Conservation (phyloP, 2,888 invertebrate species). For the Myathropa florea region DNA sequence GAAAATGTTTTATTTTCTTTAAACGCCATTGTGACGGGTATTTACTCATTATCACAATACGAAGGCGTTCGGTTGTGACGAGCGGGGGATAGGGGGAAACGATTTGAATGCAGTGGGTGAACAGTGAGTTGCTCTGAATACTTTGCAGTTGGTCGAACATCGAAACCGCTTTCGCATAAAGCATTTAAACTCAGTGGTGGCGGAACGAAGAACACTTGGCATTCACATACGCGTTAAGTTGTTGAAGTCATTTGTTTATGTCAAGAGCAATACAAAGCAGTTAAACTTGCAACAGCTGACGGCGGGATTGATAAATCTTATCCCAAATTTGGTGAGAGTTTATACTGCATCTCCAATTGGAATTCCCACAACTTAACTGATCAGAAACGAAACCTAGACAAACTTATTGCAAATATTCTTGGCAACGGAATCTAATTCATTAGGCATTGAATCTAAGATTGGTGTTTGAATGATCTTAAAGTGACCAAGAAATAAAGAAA, state of each 20-base stretch:
- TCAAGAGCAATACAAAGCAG: background rate
- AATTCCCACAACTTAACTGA: no score
- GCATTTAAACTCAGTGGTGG: background rate
- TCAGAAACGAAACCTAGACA: no score
- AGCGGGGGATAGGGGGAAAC: background rate
- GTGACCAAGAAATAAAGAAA: no score
- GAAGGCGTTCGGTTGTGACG: background rate
- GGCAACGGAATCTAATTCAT: no score
- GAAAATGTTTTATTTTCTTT: constrained; percentile 50
- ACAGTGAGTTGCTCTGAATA: background rate
- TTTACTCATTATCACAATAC: constrained; percentile 26
- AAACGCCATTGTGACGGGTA: constrained; percentile 31
- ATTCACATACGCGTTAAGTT: background rate
- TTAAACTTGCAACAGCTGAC: background rate
- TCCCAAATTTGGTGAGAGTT: no score
- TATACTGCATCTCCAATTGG: no score
- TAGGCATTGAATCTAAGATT: no score
- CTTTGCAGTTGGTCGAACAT: background rate
- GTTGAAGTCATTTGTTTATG: background rate
- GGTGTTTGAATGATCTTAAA: no score
- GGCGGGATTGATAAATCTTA: no score
- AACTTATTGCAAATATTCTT: no score
- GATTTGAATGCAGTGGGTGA: background rate
- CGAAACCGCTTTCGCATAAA: background rate
- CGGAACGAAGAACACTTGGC: background rate